Conservation (phyloP, 2,113 vertebrate genomes). For the Sorex araneus region DNA sequence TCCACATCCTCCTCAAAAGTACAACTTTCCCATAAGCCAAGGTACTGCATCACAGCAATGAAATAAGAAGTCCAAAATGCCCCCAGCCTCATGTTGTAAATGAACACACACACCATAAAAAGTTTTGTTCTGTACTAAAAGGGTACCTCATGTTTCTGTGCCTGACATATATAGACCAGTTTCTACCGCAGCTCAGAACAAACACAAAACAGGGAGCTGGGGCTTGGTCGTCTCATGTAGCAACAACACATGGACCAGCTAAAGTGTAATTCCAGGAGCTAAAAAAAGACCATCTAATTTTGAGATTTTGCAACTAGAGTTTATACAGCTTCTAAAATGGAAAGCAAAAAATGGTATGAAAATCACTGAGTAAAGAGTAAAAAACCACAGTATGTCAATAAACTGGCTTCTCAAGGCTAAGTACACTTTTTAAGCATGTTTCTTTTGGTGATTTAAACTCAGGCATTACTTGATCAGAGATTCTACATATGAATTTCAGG, state of each 20-base stretch:
- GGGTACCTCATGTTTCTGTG: slow-evolving; percentile 10
- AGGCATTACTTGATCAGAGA: slow-evolving; percentile 44
- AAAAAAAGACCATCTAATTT: slow-evolving; percentile 64
- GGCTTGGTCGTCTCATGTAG: slow-evolving; percentile 33
- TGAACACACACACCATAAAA: slow-evolving; percentile 21
- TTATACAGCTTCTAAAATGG: slow-evolving; percentile 55
- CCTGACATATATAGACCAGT: slow-evolving; percentile 30
- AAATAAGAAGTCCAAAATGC: slow-evolving; percentile 34
- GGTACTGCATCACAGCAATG: slow-evolving; percentile 17
- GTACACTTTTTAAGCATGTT: slow-evolving; percentile 51
- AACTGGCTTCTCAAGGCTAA: slow-evolving; percentile 51
- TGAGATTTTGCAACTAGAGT: slow-evolving; percentile 59
- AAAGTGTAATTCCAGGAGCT: slow-evolving; percentile 40
- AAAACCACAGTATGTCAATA: slow-evolving; percentile 56
- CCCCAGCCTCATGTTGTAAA: neutral
- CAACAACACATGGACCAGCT: slow-evolving; percentile 60
- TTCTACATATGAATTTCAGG: slow-evolving; percentile 57
- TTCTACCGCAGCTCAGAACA: neutral
- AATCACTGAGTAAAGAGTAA: slow-evolving; percentile 62
- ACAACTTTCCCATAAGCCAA: slow-evolving; percentile 14
- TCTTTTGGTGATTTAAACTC: neutral
- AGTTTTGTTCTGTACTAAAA: slow-evolving; percentile 4
- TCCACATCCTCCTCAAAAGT: neutral
- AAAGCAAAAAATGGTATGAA: slow-evolving; percentile 69
- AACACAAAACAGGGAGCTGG: neutral